Conservation (phyloP, 1,140 invertebrate genomes). For the Anoplophora glabripennis region DNA sequence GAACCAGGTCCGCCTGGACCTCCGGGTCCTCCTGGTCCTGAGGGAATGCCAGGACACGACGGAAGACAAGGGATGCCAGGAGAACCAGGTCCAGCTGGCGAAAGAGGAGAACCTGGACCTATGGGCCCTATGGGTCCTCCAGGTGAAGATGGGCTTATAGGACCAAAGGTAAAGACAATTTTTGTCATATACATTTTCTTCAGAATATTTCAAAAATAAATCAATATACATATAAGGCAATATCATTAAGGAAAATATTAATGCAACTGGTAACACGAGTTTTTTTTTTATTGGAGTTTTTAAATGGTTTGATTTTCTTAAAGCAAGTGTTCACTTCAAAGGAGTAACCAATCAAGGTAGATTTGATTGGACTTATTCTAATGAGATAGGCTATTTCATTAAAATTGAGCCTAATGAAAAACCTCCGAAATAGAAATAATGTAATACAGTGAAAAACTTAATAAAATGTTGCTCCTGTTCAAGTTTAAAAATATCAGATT, state of each 20-base stretch:
- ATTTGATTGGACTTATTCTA: too few species aligned
- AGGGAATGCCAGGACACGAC: slow-evolving; percentile 77
- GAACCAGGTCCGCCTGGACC: slow-evolving; percentile 86
- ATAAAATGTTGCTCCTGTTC: too few species aligned
- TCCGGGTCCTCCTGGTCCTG: slow-evolving; percentile 71
- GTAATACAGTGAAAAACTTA: too few species aligned
- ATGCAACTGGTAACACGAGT: neutral
- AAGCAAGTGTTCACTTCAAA: neutral
- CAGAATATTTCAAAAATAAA: too few species aligned
- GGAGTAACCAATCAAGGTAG: neutral
- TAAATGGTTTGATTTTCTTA: too few species aligned
- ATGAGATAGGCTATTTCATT: too few species aligned
- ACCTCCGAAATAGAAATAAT: too few species aligned
- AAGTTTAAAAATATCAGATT: too few species aligned
- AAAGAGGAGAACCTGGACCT: slow-evolving; percentile 61
- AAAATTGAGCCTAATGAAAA: too few species aligned
- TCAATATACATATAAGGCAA: too few species aligned
- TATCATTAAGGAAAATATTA: neutral
- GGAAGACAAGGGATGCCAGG: slow-evolving; percentile 73
- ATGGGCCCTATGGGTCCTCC: slow-evolving; percentile 67
- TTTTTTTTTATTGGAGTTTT: too few species aligned
- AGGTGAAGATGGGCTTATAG: slow-evolving; percentile 62
- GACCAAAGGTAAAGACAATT: slow-evolving; percentile 63
- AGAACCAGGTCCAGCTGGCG: slow-evolving; percentile 66
- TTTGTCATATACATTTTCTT: neutral